A percentile compares a stretch with the other conserved stretches of the same genome.
phyloP scores from a whole-genome alignment of 30 jellyfish, hydroid and myxozoan genomes.

The Chrysaora quinquecirrha region DNA sequence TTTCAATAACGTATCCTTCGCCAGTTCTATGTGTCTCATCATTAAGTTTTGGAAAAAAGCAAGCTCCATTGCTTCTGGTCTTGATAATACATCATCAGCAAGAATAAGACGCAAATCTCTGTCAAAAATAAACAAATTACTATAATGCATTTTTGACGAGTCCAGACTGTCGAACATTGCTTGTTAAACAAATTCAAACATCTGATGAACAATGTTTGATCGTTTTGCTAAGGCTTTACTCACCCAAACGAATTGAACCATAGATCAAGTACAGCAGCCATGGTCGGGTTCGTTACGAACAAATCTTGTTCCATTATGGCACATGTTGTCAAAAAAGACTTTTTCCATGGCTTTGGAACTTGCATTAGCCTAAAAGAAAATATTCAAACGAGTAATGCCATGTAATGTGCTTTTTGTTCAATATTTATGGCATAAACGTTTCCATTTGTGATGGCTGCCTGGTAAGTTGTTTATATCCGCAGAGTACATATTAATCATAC shows the following conservation, averaged over 20 bases:
- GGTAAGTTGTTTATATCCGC: no score
- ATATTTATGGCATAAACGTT: no score
- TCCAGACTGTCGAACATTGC: no score
- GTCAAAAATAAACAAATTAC: not conserved
- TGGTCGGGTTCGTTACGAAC: slow-evolving; percentile 85
- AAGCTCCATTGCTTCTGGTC: slow-evolving; percentile 85
- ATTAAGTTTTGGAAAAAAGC: slow-evolving; percentile 81
- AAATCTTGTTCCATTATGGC: slow-evolving; percentile 77
- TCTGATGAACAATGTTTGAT: no score
- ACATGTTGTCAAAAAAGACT: slow-evolving; percentile 57
- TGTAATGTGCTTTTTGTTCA: no score
- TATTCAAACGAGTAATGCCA: no score
- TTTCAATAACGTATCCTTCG: slow-evolving; percentile 76
- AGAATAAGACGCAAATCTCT: slow-evolving; percentile 67
- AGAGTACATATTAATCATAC: no score
- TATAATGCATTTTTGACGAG: no score
- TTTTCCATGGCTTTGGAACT: slow-evolving; percentile 95
- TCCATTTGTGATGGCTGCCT: no score
- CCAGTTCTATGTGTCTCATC: slow-evolving; percentile 85
- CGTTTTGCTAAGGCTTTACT: no score
- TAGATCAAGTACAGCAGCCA: slow-evolving; percentile 87
- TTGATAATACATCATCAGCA: slow-evolving; percentile 52
- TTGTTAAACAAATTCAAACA: no score
- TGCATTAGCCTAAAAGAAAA: slow-evolving; percentile 78
- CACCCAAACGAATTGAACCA: slow-evolving; percentile 84